These are phyloP conservation scores for Arctopsyche grandis DNA, from an alignment of 1,140 invertebrate genomes.

Conservation along the genomic window DNA sequence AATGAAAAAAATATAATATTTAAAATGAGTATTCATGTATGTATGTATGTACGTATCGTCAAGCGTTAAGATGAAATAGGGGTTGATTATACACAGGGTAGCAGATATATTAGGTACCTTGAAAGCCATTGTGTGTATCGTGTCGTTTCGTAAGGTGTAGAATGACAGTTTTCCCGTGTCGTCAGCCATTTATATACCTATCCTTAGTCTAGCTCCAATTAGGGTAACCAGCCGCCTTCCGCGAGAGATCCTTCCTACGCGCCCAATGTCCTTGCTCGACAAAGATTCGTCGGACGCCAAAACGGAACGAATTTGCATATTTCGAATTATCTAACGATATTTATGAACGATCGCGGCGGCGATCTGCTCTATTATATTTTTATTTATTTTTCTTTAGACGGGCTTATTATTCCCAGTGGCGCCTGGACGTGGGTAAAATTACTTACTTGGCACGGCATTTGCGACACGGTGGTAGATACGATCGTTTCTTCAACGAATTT, in stretches of 20 bases:
- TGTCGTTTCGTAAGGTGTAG: conserved; percentile 42
- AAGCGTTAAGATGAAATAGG: no score
- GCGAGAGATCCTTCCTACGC: conserved; percentile 36
- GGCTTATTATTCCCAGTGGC: no score
- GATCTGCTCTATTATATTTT: conserved; percentile 22
- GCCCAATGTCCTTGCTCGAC: conserved; percentile 47
- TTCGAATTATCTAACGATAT: conserved; percentile 29
- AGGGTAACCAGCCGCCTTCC: conserved; percentile 45
- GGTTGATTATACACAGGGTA: no score
- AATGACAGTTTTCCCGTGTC: conserved; percentile 37
- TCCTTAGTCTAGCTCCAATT: conserved; percentile 43
- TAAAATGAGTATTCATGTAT: no score
- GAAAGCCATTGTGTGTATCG: conserved; percentile 44
- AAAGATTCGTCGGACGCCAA: conserved; percentile 41
- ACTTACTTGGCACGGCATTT: no score
- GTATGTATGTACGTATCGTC: no score
- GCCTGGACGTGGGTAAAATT: no score
- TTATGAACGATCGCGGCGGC: conserved; percentile 3
- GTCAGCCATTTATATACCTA: conserved; percentile 42
- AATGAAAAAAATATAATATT: no score
- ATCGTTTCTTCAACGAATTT: no score
- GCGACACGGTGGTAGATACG: no score
- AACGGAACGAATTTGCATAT: conserved; percentile 40
- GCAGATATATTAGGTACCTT: conserved; percentile 22
- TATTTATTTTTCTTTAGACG: neutral